Evolutionary conservation across 2,797 vertebrate genomes (phyloP).

Genomic region (Rhynchotus rufescens): DNA sequence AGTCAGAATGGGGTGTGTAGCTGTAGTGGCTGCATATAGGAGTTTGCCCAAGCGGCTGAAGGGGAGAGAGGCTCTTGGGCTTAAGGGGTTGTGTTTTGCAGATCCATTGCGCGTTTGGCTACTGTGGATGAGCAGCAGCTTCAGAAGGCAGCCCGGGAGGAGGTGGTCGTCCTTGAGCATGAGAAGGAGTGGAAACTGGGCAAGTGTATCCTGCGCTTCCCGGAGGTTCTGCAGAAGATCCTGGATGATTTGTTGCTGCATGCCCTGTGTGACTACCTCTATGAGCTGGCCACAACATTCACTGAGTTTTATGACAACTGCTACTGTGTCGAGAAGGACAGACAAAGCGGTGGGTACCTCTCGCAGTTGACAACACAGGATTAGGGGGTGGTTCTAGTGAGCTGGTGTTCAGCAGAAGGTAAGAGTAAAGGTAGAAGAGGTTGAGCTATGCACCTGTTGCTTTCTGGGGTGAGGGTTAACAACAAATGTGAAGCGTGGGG

Average conservation of each 20-base stretch:
- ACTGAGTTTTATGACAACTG: conserved; percentile 98
- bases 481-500: no score
- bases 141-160: conserved; percentile 85
- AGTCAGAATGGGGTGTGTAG: no score
- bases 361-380: no score
- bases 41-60: no score
- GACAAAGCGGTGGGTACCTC: conserved; percentile 87
- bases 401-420: no score
- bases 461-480: no score
- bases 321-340: conserved; percentile 97
- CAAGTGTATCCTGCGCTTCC: conserved; percentile 93
- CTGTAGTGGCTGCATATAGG: no score
- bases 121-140: conserved; percentile 86
- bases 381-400: no score
- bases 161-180: conserved; percentile 89
- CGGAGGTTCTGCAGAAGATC: conserved; percentile 94
- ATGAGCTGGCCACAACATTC: conserved; percentile 97
- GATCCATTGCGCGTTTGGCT: conserved; percentile 94
- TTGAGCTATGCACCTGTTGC: no score
- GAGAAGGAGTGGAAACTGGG: conserved; percentile 98
- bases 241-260: conserved; percentile 94
- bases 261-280: conserved; percentile 94
- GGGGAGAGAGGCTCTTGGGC: no score
- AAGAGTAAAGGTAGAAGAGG: no score
- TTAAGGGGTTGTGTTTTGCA: conserved; percentile 33